Percentiles rank a stretch among this genome's conserved stretches.
Conservation (phyloP, 2,797 vertebrate species). For the Eleutherodactylus coqui region DNA sequence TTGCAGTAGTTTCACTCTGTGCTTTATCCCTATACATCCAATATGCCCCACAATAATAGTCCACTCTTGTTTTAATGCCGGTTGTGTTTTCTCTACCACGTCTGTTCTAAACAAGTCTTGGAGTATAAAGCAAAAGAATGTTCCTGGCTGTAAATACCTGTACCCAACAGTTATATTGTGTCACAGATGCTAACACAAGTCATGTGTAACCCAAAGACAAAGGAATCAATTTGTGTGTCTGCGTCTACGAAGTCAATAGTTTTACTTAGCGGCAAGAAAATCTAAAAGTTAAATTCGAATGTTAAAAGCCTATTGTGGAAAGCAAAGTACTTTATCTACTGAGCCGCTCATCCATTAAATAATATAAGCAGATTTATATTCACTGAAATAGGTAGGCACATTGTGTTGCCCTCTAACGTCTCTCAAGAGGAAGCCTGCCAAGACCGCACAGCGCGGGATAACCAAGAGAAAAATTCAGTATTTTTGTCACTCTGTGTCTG, state of each 20-base stretch:
- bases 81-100: background rate
- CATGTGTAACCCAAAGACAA: slow-evolving; percentile 17
- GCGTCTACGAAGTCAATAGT: background rate
- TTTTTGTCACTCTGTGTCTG: slow-evolving; percentile 6
- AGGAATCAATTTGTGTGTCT: background rate
- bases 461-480: background rate
- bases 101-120: background rate
- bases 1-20: no score
- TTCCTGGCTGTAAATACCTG: background rate
- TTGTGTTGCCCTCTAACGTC: slow-evolving; percentile 21
- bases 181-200: background rate
- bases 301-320: slow-evolving; percentile 19
- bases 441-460: background rate
- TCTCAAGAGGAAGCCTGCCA: background rate
- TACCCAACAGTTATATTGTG: background rate
- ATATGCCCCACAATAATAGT: no score
- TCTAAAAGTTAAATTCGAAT: slow-evolving; percentile 18
- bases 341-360: slow-evolving; percentile 19
- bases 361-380: slow-evolving; percentile 39
- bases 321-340: slow-evolving; percentile 17
- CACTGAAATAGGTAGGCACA: slow-evolving; percentile 29
- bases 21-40: no score
- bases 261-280: background rate
- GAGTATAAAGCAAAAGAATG: background rate
- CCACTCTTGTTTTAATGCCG: background rate